These are phyloP conservation scores for Aldabrachelys gigantea DNA, from an alignment of 2,113 vertebrate genomes.

Conservation along the genomic window DNA sequence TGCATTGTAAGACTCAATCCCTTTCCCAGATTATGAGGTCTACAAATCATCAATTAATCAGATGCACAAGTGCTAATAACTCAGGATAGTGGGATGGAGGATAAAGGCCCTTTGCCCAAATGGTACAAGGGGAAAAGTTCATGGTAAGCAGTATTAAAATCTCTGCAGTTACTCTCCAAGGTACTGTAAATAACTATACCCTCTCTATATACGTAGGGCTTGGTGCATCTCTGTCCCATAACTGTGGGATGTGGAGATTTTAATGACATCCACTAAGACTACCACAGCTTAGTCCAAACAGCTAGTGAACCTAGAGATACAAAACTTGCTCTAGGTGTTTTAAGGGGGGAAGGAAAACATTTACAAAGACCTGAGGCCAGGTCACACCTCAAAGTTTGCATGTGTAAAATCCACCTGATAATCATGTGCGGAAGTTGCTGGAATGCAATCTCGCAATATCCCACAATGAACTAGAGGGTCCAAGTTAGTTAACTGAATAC, in stretches of 20 bases:
- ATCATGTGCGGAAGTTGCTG: neutral
- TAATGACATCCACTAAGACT: neutral
- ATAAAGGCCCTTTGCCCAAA: neutral
- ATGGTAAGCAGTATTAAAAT: neutral
- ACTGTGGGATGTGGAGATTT: neutral
- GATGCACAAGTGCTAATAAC: neutral
- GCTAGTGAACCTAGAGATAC: neutral
- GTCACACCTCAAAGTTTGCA: neutral
- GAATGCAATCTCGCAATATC: neutral
- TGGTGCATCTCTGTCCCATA: neutral
- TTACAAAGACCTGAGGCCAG: accelerated
- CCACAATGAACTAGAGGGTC: neutral
- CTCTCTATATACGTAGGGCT: neutral
- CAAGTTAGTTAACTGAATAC: neutral
- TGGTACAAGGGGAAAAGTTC: neutral
- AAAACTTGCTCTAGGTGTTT: neutral
- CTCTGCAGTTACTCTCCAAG: neutral
- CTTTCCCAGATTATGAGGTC: neutral
- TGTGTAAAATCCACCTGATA: neutral
- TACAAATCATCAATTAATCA: neutral
- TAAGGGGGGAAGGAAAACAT: neutral
- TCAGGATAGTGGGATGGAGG: neutral
- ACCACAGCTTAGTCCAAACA: accelerated
- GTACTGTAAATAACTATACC: neutral
- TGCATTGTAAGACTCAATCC: neutral